These are phyloP conservation scores for Cantharis rufa DNA, from an alignment of 2,888 invertebrate species.

Conservation along the genomic window DNA sequence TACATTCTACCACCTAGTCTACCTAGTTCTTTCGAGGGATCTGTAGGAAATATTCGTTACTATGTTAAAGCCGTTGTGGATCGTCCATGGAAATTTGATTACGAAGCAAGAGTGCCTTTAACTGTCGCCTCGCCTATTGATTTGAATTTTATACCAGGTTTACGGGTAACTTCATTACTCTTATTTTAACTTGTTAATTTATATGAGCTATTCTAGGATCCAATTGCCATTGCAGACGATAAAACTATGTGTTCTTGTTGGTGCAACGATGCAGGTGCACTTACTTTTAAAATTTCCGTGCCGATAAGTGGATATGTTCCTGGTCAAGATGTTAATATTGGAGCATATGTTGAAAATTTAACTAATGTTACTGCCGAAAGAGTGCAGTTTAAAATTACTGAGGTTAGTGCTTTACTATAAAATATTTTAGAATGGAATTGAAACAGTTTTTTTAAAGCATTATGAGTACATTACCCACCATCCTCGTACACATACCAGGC, in stretches of 20 bases:
- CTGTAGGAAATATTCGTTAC: constrained; percentile 41
- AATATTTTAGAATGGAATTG: background rate
- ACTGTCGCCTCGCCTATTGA: constrained; percentile 42
- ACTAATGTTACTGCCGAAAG: constrained; percentile 50
- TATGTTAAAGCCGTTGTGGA: constrained; percentile 43
- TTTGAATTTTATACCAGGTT: constrained; percentile 32
- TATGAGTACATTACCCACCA: constrained; percentile 12
- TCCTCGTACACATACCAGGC: background rate
- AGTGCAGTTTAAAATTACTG: constrained; percentile 14
- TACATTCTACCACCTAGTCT: constrained; percentile 41
- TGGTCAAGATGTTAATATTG: constrained; percentile 74
- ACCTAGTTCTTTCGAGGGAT: constrained; percentile 42
- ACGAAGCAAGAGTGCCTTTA: constrained; percentile 41
- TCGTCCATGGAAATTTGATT: constrained; percentile 46
- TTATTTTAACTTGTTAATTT: background rate
- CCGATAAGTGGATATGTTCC: constrained; percentile 68
- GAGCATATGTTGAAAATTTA: constrained; percentile 73
- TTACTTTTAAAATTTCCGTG: constrained; percentile 14
- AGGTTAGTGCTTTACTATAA: background rate
- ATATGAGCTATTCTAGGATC: background rate
- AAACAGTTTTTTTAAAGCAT: constrained; percentile 4
- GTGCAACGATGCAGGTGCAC: constrained; percentile 14
- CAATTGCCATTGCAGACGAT: constrained; percentile 4
- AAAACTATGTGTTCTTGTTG: constrained; percentile 22
- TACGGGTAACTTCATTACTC: constrained; percentile 17